phyloP scores from a whole-genome alignment of 2,888 invertebrate species.

The Zhuqinia jingwanae region DNA sequence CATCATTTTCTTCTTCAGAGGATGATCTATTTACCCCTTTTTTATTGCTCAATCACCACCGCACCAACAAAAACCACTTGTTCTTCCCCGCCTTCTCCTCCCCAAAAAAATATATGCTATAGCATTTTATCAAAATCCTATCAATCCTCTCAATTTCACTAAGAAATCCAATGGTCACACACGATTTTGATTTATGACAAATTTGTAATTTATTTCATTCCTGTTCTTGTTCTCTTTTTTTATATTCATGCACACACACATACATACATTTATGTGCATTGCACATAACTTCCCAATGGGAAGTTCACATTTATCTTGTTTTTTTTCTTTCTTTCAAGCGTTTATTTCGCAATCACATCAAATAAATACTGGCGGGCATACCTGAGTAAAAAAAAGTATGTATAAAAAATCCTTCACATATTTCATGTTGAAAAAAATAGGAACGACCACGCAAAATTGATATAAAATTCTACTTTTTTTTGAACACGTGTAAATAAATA shows the following conservation, averaged over 20 bases:
- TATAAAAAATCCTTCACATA: too few species aligned
- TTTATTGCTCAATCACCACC: conserved; percentile 50
- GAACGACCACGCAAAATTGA: conserved; percentile 9
- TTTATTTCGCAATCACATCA: conserved; percentile 6
- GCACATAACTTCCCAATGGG: conserved; percentile 43
- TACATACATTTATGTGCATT: too few species aligned
- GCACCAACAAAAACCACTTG: neutral
- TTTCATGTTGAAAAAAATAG: too few species aligned
- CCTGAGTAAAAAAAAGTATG: too few species aligned
- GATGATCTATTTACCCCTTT: conserved; percentile 63
- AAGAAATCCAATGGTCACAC: neutral
- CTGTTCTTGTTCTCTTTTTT: neutral
- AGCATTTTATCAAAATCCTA: neutral
- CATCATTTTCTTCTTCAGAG: conserved; percentile 11
- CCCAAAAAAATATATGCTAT: conserved; percentile 14
- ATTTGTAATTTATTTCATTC: conserved; percentile 44
- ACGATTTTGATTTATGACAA: conserved; percentile 56
- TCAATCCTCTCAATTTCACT: conserved; percentile 50
- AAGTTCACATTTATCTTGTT: too few species aligned
- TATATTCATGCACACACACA: too few species aligned
- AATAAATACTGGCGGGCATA: conserved; percentile 16
- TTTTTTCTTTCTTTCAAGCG: too few species aligned
- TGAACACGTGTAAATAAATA: too few species aligned
- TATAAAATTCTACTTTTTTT: too few species aligned
- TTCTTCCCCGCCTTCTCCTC: neutral